Evolutionary conservation across 2,113 vertebrate species (phyloP), one percentile per base, ranked within the genome.

Genomic region (Cyprinodon tularosa): DNA sequence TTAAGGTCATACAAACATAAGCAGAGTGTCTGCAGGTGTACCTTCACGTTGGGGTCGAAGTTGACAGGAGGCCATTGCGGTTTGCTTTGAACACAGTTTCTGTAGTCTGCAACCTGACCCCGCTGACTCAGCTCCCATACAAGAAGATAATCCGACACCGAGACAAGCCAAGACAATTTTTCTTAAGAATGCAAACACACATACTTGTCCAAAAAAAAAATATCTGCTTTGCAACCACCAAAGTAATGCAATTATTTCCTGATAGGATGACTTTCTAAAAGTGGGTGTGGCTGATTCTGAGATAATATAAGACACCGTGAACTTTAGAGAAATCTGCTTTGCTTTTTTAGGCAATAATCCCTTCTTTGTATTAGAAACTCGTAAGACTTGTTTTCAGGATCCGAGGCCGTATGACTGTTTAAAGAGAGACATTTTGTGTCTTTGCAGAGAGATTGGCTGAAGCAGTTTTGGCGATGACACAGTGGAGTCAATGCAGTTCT

Each of bases 1-100:
- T 67, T 83, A 89, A 86, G 81, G 76, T 87, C 81, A 72, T 88
- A 86, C 89, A 83, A 78, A 90, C 80, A 82, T 4, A 87, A 50
- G 70, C 3, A 3, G 38, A 9, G 29, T 29, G 0, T 76, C 72
- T 71, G 79, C 90, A 91, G 89, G 89, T 91, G 87, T 62, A 89
- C 69, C 47, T 48, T 76, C 59, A 48, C 81, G 14, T 71, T 14
- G 3, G 62, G n/a, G 4, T 2, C 73, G 53, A 44, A 69, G 13
- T 10, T n/a, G 14, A 48, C 20, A 57, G 50, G 17, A 57, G 50
- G 13, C 22, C 3, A 36, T 29, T 3, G 53, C 57, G 75, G 60
- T 72, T 66, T 36, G 62, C 70, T 67, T 66, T 80, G 36, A 65
- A 68, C 68, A 3, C 53, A 68, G 66, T 78, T 67, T 53, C 36